Evolutionary conservation across 2,888 invertebrate genomes (phyloP).

Genomic region (Drosophila acutilabella): DNA sequence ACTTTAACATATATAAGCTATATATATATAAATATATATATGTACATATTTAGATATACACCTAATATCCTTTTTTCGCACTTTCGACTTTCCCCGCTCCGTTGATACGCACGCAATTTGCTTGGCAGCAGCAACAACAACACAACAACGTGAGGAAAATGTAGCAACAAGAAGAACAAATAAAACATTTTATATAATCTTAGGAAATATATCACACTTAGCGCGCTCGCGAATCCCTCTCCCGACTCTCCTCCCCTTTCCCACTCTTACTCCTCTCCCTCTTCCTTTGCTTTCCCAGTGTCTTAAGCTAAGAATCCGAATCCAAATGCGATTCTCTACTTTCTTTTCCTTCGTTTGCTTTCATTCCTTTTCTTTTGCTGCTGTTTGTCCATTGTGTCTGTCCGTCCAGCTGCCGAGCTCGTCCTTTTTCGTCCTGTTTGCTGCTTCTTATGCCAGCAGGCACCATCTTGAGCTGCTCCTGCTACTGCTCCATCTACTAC

Average conservation of each 20-base stretch:
- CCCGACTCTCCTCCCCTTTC: background rate
- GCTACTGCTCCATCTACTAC: constrained; percentile 28
- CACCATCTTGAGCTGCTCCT: constrained; percentile 72
- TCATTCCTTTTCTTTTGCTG: constrained; percentile 18
- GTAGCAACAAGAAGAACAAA: constrained; percentile 75
- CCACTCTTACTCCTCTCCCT: constrained; percentile 31
- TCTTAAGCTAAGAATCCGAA: constrained; percentile 51
- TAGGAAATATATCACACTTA: constrained; percentile 86
- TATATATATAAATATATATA: constrained; percentile 13
- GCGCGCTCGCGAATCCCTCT: constrained; percentile 64
- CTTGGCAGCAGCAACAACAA: constrained; percentile 43
- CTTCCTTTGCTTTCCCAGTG: constrained; percentile 44
- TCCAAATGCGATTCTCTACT: constrained; percentile 54
- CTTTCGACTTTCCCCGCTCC: constrained; percentile 31
- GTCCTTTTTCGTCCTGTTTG: constrained; percentile 35
- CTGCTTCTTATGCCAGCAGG: constrained; percentile 56
- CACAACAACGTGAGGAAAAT: constrained; percentile 29
- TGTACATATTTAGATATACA: constrained; percentile 35
- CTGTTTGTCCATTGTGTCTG: constrained; percentile 63
- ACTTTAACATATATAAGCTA: constrained; percentile 9
- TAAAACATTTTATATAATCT: constrained; percentile 85
- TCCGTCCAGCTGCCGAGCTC: constrained; percentile 53
- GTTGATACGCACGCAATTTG: constrained; percentile 78
- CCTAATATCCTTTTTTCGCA: constrained; percentile 72
- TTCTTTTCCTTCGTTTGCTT: constrained; percentile 28